Evolutionary conservation across 2,797 vertebrate genomes (phyloP).

Genomic region (Chrosomus eos): DNA sequence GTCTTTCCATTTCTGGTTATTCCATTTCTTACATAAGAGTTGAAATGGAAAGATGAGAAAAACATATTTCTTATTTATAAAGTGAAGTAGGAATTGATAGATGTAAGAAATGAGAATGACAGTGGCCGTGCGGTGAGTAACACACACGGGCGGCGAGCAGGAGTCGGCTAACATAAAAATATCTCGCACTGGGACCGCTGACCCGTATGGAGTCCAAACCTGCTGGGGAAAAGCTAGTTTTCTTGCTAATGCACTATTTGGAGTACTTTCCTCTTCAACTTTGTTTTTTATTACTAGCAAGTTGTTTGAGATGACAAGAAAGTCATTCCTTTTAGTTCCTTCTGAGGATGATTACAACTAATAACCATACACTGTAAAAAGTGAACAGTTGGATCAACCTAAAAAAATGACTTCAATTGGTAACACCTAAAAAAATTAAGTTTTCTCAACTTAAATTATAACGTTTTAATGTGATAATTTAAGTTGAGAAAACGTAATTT

Average conservation of each 20-base stretch:
- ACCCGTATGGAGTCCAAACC: not conserved
- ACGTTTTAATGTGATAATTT: no score
- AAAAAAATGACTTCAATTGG: no score
- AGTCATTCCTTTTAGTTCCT: not conserved
- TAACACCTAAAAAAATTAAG: no score
- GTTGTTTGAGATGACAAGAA: not conserved
- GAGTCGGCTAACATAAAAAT: slow-evolving; percentile 16
- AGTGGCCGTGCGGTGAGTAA: not conserved
- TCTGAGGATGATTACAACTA: not conserved
- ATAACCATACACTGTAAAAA: slow-evolving; percentile 9
- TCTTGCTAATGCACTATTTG: slow-evolving; percentile 16
- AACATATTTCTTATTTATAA: slow-evolving; percentile 61
- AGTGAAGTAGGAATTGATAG: slow-evolving; percentile 52
- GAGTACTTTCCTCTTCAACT: not conserved
- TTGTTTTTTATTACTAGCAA: not conserved
- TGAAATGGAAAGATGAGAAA: slow-evolving; percentile 53
- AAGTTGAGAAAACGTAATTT: no score
- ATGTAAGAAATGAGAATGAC: slow-evolving; percentile 39
- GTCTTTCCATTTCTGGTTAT: slow-evolving; percentile 55
- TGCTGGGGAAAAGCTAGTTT: slow-evolving; percentile 12
- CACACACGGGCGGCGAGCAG: not conserved
- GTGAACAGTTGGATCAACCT: no score
- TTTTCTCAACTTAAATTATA: no score
- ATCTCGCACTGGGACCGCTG: not conserved
- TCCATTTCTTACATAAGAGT: slow-evolving; percentile 56